Evolutionary conservation across 2,113 vertebrate species (phyloP).

Genomic region (Neofelis nebulosa): DNA sequence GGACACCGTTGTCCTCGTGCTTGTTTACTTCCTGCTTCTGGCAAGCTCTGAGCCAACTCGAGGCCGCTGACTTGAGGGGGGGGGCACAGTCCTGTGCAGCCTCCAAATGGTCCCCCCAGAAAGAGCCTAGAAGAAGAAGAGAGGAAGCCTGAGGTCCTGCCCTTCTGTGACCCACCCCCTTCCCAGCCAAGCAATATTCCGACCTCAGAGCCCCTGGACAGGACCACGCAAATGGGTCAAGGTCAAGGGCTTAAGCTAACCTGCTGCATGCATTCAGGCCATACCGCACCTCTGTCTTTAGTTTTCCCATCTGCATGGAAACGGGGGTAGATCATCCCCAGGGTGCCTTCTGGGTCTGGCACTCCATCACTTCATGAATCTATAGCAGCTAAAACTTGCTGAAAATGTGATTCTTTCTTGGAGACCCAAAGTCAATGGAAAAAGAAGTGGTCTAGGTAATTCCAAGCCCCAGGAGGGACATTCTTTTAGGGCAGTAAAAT

Average conservation of each 20-base stretch:
- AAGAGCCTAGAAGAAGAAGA: not conserved
- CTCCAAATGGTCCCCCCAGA: fast-evolving
- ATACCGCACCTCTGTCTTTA: not conserved
- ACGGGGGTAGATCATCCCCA: not conserved
- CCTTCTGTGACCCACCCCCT: not conserved
- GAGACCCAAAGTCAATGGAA: conserved; percentile 60
- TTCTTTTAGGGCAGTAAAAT: conserved; percentile 58
- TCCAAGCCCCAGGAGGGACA: conserved; percentile 61
- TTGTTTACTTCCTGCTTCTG: conserved; percentile 57
- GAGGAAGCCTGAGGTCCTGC: not conserved
- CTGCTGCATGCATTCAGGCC: not conserved
- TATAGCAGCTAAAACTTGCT: conserved; percentile 32
- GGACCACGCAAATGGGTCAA: fast-evolving
- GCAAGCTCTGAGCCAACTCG: not conserved
- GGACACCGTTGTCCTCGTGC: conserved; percentile 39
- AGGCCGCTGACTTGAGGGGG: not conserved
- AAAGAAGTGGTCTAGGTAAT: conserved; percentile 51
- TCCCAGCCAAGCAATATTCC: not conserved
- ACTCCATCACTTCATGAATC: conserved; percentile 43
- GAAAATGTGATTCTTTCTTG: conserved; percentile 60
- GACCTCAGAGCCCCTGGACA: not conserved
- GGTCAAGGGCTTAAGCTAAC: not conserved
- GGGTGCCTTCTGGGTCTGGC: conserved; percentile 1
- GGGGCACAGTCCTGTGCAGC: not conserved
- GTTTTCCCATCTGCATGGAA: too few species aligned